These are phyloP conservation scores for Phrixothrix hirtus DNA, from an alignment of 2,888 invertebrate genomes.

Conservation along the genomic window DNA sequence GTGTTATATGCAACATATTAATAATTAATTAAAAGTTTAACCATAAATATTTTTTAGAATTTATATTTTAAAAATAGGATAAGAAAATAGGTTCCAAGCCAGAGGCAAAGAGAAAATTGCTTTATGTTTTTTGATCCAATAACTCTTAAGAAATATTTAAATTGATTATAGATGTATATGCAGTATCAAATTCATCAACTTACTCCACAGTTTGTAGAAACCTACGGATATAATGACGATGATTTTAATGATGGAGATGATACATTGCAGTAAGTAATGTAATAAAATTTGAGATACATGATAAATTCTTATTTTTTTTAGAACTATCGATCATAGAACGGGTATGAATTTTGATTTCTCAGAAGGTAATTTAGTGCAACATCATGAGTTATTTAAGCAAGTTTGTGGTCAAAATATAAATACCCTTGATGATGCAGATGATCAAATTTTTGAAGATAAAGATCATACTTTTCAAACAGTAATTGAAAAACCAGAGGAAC, in stretches of 20 bases:
- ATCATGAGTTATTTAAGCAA: conserved; percentile 66
- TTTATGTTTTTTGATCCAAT: too few species aligned
- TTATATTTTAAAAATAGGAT: too few species aligned
- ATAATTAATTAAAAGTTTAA: too few species aligned
- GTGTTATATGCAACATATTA: too few species aligned
- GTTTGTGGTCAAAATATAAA: conserved; percentile 56
- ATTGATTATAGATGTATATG: conserved; percentile 57
- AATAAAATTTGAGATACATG: not conserved
- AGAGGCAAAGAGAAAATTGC: too few species aligned
- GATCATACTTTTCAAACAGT: conserved; percentile 58
- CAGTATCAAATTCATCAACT: conserved; percentile 67
- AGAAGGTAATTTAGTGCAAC: conserved; percentile 57
- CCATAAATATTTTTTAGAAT: too few species aligned
- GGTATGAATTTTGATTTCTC: conserved; percentile 56
- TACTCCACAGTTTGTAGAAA: conserved; percentile 63
- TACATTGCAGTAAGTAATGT: conserved; percentile 57
- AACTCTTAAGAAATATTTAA: too few species aligned
- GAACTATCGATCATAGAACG: conserved; percentile 49
- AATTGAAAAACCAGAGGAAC: conserved; percentile 53
- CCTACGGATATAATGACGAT: conserved; percentile 66
- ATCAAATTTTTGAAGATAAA: conserved; percentile 57
- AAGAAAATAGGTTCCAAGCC: too few species aligned
- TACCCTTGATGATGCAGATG: conserved; percentile 47
- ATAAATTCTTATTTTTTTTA: conserved; percentile 25
- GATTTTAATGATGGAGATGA: conserved; percentile 66